Evolutionary conservation across 2,888 invertebrate species (phyloP), one percentile per base, ranked within the genome.

Genomic region (Macrosoma leucophasiata): DNA sequence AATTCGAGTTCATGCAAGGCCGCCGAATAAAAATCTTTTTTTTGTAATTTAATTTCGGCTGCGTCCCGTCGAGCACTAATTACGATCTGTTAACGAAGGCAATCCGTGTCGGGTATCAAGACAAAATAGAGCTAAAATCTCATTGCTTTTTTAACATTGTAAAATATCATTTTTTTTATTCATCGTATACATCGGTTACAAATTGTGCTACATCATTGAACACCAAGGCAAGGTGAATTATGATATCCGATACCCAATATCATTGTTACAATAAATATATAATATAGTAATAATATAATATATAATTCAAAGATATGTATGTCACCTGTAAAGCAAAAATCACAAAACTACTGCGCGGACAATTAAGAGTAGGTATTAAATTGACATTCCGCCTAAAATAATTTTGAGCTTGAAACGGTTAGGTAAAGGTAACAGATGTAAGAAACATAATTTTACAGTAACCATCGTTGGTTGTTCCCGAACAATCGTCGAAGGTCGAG

Each of bases 141-240:
- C 72, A 68, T 70, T 60, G 52, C 62, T 45, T 67, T n/a, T n/a
- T 74, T 58, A 84, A 84, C 82, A 79, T 75, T 76, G 76, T 82
- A 84, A 78, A 84, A 82, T 82, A 82, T 78, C 65, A 74, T 74
- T 68, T 68, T 56, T 46, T n/a, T n/a, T 44, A 66, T 66, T 71
- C 62, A 58, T 84, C 84, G 84, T 84, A 84, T 84, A 84, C 84
- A 79, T 84, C 64, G 79, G 81, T 84, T 84, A 76, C 84, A 79
- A 62, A 76, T 84, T 79, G 84, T 84, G 82, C 84, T 82, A 79
- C 70, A 59, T 60, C 68, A 71, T 54, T 73, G 73, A 81, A 82
- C 84, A 82, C 81, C 74, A 82, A 84, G 84, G 82, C 84, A 78
- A 75, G 76, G 78, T 77, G 78, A 74, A 62, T 55, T 65, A 62